phyloP scores from a whole-genome alignment of 2,113 vertebrate species.

The Nestor notabilis region DNA sequence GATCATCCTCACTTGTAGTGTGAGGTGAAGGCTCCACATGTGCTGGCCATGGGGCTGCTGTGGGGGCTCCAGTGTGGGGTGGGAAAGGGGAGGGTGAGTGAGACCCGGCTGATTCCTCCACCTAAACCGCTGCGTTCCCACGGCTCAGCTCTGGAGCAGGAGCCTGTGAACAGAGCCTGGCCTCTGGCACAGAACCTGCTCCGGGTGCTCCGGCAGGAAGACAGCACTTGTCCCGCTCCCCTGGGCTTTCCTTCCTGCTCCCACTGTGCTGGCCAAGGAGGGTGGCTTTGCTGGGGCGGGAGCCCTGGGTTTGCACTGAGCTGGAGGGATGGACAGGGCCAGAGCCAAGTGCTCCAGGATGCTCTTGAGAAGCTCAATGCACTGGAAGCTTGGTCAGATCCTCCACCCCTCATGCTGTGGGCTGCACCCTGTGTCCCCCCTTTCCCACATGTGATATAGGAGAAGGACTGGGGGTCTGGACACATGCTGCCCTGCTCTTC shows the following conservation, averaged over 20 bases:
- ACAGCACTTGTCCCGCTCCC: background rate
- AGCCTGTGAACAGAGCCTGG: background rate
- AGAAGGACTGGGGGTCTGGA: background rate
- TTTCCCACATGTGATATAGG: accelerated
- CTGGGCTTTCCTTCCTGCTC: background rate
- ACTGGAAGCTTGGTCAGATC: background rate
- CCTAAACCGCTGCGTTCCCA: background rate
- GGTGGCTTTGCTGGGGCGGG: accelerated
- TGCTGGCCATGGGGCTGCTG: background rate
- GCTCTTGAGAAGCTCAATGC: background rate
- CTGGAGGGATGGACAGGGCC: background rate
- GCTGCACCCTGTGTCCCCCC: background rate
- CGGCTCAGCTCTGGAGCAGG: background rate
- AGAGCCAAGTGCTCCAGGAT: accelerated
- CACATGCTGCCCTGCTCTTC: background rate
- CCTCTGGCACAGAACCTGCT: background rate
- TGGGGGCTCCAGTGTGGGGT: accelerated
- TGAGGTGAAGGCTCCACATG: accelerated
- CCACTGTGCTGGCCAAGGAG: accelerated
- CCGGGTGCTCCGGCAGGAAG: background rate
- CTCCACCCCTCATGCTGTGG: accelerated
- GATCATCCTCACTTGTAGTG: accelerated
- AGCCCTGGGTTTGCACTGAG: background rate
- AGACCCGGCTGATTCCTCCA: background rate
- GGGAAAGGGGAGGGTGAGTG: background rate